A percentile compares a stretch with the other conserved stretches of the same genome.
Evolutionary conservation across 1,140 invertebrate genomes (phyloP).

Genomic region (Microplitis demolitor): DNA sequence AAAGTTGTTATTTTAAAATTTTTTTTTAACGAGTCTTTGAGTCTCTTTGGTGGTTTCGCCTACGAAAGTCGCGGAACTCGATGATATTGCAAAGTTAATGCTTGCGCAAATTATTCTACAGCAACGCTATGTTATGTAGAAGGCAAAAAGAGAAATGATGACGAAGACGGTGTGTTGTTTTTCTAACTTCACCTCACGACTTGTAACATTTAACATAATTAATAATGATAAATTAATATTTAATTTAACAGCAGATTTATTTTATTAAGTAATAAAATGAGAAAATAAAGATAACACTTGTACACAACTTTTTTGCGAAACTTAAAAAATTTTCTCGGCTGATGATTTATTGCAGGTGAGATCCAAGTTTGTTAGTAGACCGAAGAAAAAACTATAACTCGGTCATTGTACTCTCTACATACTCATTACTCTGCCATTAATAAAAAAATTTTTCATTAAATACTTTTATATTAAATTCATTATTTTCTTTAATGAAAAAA

Average conservation of each 20-base stretch:
- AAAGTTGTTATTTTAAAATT: constrained; percentile 1
- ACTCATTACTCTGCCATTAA: not conserved
- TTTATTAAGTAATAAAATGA: too few relatives aligned
- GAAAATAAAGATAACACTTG: too few relatives aligned
- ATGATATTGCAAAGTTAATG: constrained; percentile 23
- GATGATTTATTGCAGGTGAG: not conserved
- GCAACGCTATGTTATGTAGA: not conserved
- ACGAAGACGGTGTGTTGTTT: not conserved
- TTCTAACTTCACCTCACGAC: not conserved
- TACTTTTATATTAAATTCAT: not conserved
- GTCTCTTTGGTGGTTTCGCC: constrained; percentile 14
- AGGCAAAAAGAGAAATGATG: not conserved
- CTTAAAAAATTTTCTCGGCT: not conserved
- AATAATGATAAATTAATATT: too few relatives aligned
- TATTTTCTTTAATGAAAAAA: not conserved
- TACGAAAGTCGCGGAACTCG: constrained; percentile 9
- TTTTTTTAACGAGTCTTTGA: not conserved
- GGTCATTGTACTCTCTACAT: constrained; percentile 2
- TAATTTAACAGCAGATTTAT: too few relatives aligned
- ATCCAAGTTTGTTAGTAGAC: constrained; percentile 2
- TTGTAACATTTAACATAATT: not conserved
- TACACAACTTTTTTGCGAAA: not conserved
- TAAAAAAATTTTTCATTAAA: not conserved
- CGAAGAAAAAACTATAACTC: not conserved
- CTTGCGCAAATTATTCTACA: constrained; percentile 19